Evolutionary conservation across 2,888 invertebrate genomes (phyloP).

Genomic region (Gari tellinella): DNA sequence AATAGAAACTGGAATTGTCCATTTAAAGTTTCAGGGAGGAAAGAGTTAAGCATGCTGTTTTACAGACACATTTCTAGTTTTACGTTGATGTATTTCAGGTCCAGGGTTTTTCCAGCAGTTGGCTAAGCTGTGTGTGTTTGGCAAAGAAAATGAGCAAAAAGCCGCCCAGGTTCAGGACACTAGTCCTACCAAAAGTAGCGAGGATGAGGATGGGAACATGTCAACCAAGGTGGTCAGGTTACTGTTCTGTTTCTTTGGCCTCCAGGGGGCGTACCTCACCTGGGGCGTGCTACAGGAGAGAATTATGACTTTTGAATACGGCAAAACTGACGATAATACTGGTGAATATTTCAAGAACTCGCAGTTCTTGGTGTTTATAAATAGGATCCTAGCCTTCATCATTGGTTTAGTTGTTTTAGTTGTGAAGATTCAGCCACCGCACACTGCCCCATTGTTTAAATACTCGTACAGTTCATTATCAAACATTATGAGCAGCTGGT

Average conservation of each 20-base stretch:
- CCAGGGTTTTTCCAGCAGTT: constrained; percentile 73
- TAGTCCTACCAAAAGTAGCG: constrained; percentile 5
- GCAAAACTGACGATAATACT: constrained; percentile 64
- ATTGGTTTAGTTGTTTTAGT: constrained; percentile 74
- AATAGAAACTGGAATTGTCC: too few relatives aligned
- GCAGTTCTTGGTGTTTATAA: constrained; percentile 98
- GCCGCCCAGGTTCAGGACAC: constrained; percentile 24
- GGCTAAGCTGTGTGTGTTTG: constrained; percentile 79
- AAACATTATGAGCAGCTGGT: constrained; percentile 99
- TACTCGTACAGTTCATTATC: constrained; percentile 98
- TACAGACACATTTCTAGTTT: too few relatives aligned
- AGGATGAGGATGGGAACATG: constrained; percentile 36
- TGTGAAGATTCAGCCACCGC: constrained; percentile 82
- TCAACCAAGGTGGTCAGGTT: constrained; percentile 84
- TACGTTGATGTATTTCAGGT: constrained; percentile 63
- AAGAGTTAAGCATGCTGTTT: too few relatives aligned
- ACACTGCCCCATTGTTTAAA: constrained; percentile 95
- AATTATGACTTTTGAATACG: constrained; percentile 92
- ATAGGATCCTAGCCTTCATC: constrained; percentile 92
- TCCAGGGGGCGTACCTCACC: constrained; percentile 95
- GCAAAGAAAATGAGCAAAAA: constrained; percentile 69
- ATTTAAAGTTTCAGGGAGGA: too few relatives aligned
- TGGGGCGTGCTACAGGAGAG: constrained; percentile 99
- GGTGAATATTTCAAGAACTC: constrained; percentile 93
- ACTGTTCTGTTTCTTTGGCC: constrained; percentile 92